Conservation (phyloP, 2,113 vertebrate species). For the Oryzias javanicus region DNA sequence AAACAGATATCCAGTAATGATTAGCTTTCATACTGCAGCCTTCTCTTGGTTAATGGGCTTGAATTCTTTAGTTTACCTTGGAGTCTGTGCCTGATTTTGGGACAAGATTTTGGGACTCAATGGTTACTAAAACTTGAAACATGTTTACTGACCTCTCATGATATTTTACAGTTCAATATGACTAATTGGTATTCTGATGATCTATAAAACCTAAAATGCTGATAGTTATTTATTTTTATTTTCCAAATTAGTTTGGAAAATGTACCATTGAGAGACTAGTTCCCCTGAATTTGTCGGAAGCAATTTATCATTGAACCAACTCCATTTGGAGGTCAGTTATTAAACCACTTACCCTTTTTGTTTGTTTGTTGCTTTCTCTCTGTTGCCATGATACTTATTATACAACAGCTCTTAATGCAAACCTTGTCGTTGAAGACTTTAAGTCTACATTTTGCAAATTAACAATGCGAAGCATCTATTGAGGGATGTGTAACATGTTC, state of each 20-base stretch:
- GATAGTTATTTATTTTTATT: too few species aligned
- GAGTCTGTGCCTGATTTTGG: too few species aligned
- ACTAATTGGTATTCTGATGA: too few species aligned
- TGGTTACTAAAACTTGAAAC: background rate
- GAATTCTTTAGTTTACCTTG: background rate
- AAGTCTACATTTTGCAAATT: constrained; percentile 37
- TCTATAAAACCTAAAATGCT: too few species aligned
- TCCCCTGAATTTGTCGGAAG: too few species aligned
- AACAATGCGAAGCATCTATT: constrained; percentile 34
- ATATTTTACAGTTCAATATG: too few species aligned
- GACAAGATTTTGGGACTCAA: background rate
- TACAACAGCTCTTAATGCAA: constrained; percentile 7
- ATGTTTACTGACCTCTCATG: background rate
- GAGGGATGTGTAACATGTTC: background rate
- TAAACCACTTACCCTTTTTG: too few species aligned
- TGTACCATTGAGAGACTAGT: too few species aligned
- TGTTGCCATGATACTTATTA: constrained; percentile 29
- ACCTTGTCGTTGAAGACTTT: constrained; percentile 10
- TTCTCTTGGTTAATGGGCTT: background rate
- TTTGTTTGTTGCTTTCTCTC: background rate
- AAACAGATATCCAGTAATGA: background rate
- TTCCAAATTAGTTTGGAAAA: too few species aligned
- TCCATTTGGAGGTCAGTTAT: too few species aligned
- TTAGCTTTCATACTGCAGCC: background rate
- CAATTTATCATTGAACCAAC: too few species aligned